These are phyloP conservation scores for Halichoerus grypus DNA, from an alignment of 2,113 vertebrate species.

Conservation along the genomic window DNA sequence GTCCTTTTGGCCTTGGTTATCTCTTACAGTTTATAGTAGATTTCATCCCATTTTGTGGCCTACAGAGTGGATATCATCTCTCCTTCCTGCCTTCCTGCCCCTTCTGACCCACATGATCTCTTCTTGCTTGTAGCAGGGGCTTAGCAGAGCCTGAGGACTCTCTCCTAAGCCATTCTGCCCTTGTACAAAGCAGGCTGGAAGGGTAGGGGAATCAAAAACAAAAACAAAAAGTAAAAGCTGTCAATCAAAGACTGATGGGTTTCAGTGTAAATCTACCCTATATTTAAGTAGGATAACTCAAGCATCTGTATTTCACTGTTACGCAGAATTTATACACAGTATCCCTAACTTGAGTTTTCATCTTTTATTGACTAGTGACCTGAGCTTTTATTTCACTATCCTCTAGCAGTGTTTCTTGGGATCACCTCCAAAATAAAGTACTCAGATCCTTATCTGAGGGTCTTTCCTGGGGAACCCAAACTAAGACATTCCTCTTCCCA, in stretches of 20 bases:
- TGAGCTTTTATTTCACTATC: not conserved
- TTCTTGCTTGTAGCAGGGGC: not conserved
- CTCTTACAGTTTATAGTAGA: not conserved
- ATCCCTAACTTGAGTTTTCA: not conserved
- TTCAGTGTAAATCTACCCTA: not conserved
- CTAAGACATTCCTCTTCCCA: not conserved
- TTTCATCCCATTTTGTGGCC: not conserved
- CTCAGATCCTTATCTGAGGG: not conserved
- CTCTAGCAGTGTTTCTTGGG: not conserved
- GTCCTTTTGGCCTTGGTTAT: not conserved
- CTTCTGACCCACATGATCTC: not conserved
- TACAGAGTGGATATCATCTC: not conserved
- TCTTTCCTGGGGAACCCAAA: not conserved
- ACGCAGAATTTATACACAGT: not conserved
- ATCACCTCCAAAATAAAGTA: not conserved
- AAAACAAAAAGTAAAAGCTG: not conserved
- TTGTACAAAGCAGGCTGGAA: not conserved
- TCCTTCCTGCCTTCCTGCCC: not conserved
- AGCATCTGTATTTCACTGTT: not conserved
- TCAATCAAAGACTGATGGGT: not conserved
- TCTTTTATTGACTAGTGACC: not conserved
- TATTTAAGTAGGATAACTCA: not conserved
- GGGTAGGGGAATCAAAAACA: not conserved
- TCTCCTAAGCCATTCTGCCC: not conserved
- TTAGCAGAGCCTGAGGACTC: not conserved